Base-by-base conservation (phyloP, 2,888 invertebrate genomes). In the Diloba caeruleocephala region DNA sequence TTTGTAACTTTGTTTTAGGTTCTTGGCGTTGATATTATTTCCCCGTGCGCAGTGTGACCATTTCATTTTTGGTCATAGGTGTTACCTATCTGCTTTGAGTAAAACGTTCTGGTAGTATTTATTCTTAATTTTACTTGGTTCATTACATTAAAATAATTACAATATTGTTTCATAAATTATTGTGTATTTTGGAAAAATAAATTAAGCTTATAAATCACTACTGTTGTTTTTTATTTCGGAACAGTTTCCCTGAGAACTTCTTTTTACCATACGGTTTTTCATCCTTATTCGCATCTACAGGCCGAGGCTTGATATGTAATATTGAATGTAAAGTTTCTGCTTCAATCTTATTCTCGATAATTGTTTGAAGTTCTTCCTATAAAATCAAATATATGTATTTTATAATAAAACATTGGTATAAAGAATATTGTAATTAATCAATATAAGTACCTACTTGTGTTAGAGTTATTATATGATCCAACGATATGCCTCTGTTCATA, bases 281-380 rank as follows among this genome's bases (percentile, higher is more conserved):
- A 3, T 85, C 81, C 61, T 87, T 91, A 37, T 64, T 71, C 1
- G 71, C 60, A 50, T 95, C 95, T n/a, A 94, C 81, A 1, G 95
- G 94, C 71, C 94, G 90, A 50, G 95, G 94, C 72, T 94, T 94
- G 14, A 95, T 94, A 77, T 97, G 97, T 31, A 98, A 80, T 63
- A 96, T 95, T 42, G 95, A 95, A 85, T 96, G 95, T 10, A 98
- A 87, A 46, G 95, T 89, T 68, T 95, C 95, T 0, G 96, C 96
- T 82, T 97, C 96, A 53, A 84, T 92, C 73, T 95, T 94, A 79
- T 96, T 98, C 66, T 96, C 97, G 49, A 98, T 82, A 34, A 98
- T 90, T 59, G 95, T 93, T 31, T 91, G 86, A 56, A 99, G 82
- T 81, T 97, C 95, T 45, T 95, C 95, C 95, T 97, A 80, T 36